Evolutionary conservation across 2,113 vertebrate genomes (phyloP).

Genomic region (Tylochromis polylepis): DNA sequence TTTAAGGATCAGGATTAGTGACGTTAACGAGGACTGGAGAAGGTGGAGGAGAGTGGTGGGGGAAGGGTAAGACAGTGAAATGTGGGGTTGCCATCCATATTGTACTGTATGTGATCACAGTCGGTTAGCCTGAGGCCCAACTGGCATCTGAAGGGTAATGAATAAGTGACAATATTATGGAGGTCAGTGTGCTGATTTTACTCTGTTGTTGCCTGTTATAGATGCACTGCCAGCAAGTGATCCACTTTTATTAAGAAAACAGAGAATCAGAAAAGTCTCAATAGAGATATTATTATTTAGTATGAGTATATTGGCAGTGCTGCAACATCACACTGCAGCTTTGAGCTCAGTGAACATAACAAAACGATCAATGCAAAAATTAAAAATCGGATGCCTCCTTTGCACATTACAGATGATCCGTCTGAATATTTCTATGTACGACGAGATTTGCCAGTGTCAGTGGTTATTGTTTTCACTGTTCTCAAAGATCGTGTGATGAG

Average conservation of each 20-base stretch:
- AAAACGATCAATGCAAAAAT: background rate
- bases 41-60: constrained; percentile 23
- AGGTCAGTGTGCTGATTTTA: constrained; percentile 10
- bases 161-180: constrained; percentile 42
- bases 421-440: background rate
- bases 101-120: constrained; percentile 46
- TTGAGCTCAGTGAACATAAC: background rate
- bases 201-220: background rate
- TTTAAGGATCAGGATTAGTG: constrained; percentile 74
- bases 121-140: constrained; percentile 25
- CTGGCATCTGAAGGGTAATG: constrained; percentile 24
- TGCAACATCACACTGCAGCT: background rate
- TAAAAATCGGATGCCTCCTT: background rate
- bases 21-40: constrained; percentile 19
- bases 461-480: background rate
- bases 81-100: constrained; percentile 27
- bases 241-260: background rate
- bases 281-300: background rate
- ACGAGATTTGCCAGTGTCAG: background rate
- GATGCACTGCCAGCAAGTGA: background rate
- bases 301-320: background rate
- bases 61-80: constrained; percentile 21
- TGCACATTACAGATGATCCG: background rate
- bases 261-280: background rate
- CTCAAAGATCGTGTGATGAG: background rate